Base-by-base conservation (phyloP, 2,888 invertebrate species). In the Gerris lacustris region DNA sequence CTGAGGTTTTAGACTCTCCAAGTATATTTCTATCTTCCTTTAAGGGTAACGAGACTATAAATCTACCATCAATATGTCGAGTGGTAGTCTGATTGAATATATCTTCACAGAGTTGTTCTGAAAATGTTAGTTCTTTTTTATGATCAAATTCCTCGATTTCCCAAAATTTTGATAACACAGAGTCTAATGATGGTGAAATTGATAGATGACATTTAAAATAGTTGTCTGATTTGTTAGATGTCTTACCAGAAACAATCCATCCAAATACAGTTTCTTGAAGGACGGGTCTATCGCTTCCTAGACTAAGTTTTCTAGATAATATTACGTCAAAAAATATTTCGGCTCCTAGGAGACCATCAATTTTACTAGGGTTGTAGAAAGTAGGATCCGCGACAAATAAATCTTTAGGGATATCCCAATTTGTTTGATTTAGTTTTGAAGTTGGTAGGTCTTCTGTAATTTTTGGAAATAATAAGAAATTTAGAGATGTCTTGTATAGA, bases 11-110 rank as follows among this genome's bases (percentile, higher is more conserved):
- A 6, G 67, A 72, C 15, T 73, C 66, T n/a, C 69, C 72, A 17
- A 73, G 66, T 44, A 70, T 64, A 11, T 9, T 5, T 17, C 68
- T 11, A 6, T 66, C 63, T 11, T 68, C 45, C 7, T 66, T 71
- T 5, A 75, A 70, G 9, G 74, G 75, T 9, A 74, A 64, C 6
- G 63, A 17, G 11, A 69, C 69, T 9, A 55, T 6, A 66, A 66
- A 69, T 69, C 66, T 69, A 31, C 69, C 69, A 15, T 63, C 63
- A 2, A 4, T 0, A 0, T 69, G 63, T 6, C 43, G 44, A 6
- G 5, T 64, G 0, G 69, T 64, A 45, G 64, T 63, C 5, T 64
- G 63, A 15, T 6, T 6, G 31, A 44, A 69, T 2, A 69, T 6
- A 2, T 43, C 44, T 44, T 68, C 68, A 62, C 68, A 68, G 5